A percentile compares a stretch with the other conserved stretches of the same genome.
Conservation (phyloP, 2,113 vertebrate species). For the Oryzias melastigma region DNA sequence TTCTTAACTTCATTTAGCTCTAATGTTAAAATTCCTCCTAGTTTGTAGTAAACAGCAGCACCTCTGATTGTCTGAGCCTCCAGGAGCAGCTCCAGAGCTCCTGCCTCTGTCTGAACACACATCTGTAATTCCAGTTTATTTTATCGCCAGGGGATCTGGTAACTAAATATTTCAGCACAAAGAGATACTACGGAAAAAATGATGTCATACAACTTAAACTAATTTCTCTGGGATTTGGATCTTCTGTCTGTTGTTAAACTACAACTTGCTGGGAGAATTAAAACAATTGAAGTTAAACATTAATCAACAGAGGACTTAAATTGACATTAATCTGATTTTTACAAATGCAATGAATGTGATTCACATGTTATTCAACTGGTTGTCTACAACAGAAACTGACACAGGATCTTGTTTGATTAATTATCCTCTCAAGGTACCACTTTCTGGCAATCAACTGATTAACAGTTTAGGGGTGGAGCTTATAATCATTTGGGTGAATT, state of each 20-base stretch:
- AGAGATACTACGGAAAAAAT: constrained; percentile 1
- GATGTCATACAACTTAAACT: constrained; percentile 26
- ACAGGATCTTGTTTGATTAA: too few relatives aligned
- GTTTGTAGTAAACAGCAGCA: constrained; percentile 10
- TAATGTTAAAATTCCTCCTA: neutral
- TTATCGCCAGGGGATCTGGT: constrained; percentile 7
- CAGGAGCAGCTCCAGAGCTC: constrained; percentile 11
- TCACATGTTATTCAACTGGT: too few relatives aligned
- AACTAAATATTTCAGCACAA: constrained; percentile 25
- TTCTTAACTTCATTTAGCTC: neutral
- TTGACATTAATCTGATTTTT: too few relatives aligned
- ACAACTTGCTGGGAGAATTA: neutral
- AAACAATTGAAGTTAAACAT: neutral
- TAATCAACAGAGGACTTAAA: too few relatives aligned
- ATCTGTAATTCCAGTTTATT: constrained; percentile 40
- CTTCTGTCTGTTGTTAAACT: neutral
- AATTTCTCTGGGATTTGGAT: neutral
- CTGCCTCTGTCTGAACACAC: constrained; percentile 11
- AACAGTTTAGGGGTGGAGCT: too few relatives aligned
- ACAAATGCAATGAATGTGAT: too few relatives aligned
- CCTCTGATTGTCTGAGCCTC: constrained; percentile 18
- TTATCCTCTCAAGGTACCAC: too few relatives aligned
- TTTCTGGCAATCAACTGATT: too few relatives aligned
- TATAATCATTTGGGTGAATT: too few relatives aligned
- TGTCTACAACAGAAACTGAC: too few relatives aligned